phyloP scores from a whole-genome alignment of 92 coral and sea anemone genomes.

The Porites rus region DNA sequence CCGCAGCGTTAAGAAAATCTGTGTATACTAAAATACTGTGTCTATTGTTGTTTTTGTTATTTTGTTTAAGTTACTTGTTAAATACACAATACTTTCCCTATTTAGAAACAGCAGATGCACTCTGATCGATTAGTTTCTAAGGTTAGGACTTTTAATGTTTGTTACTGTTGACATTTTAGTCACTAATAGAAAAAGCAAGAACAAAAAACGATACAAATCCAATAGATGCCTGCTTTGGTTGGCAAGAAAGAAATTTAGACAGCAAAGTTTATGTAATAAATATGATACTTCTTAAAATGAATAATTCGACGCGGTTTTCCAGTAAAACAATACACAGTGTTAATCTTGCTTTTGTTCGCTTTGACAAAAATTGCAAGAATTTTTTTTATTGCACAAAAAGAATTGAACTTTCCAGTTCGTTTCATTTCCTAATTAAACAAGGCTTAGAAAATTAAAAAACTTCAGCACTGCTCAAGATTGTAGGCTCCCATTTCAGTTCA shows the following conservation, averaged over 20 bases:
- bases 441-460: background rate
- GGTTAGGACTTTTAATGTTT: background rate
- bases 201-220: background rate
- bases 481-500: too few relatives aligned
- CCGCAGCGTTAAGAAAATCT: background rate
- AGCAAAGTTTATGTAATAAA: background rate
- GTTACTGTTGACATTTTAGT: background rate
- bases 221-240: background rate
- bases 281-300: too few relatives aligned
- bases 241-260: background rate
- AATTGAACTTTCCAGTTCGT: background rate
- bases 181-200: background rate
- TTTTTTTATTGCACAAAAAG: background rate
- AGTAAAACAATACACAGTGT: background rate
- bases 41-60: background rate
- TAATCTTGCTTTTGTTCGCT: background rate
- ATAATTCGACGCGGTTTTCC: background rate
- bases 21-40: background rate
- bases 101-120: slow-evolving; percentile 24
- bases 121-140: background rate
- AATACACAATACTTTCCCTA: slow-evolving; percentile 1
- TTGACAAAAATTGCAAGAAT: slow-evolving; percentile 12
- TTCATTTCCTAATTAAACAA: background rate
- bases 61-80: background rate
- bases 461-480: too few relatives aligned